These are phyloP conservation scores for Lytechinus variegatus DNA, from an alignment of 35 echinoderm and acorn worm species.

Conservation along the genomic window DNA sequence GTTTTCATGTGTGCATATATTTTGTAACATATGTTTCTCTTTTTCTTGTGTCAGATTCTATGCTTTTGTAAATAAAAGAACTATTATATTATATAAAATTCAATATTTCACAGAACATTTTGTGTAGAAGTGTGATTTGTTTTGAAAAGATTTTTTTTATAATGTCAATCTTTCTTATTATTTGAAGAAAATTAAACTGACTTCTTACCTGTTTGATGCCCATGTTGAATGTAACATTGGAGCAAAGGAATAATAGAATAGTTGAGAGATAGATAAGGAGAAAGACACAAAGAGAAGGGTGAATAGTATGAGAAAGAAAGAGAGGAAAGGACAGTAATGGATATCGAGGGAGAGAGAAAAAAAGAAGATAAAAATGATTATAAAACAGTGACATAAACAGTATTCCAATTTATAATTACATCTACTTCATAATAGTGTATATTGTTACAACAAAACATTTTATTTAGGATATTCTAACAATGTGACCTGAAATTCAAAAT, in stretches of 20 bases:
- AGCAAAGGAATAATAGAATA: background rate
- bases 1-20: constrained; percentile 16
- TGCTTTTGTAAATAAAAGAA: constrained; percentile 46
- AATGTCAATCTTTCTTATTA: background rate
- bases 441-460: background rate
- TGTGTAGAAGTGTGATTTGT: background rate
- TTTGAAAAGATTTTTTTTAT: background rate
- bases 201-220: background rate
- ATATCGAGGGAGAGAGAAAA: background rate
- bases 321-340: background rate
- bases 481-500: no score
- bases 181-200: background rate
- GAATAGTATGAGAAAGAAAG: background rate
- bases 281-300: background rate
- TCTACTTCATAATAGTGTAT: background rate
- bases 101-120: background rate
- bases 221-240: background rate
- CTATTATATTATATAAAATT: constrained; percentile 19
- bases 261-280: background rate
- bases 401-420: background rate
- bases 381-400: background rate
- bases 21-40: constrained; percentile 19
- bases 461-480: background rate
- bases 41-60: constrained; percentile 13
- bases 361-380: background rate